Percentiles rank a stretch among this genome's conserved stretches.
Conservation (phyloP, 2,113 vertebrate species). For the Laterallus jamaicensis region DNA sequence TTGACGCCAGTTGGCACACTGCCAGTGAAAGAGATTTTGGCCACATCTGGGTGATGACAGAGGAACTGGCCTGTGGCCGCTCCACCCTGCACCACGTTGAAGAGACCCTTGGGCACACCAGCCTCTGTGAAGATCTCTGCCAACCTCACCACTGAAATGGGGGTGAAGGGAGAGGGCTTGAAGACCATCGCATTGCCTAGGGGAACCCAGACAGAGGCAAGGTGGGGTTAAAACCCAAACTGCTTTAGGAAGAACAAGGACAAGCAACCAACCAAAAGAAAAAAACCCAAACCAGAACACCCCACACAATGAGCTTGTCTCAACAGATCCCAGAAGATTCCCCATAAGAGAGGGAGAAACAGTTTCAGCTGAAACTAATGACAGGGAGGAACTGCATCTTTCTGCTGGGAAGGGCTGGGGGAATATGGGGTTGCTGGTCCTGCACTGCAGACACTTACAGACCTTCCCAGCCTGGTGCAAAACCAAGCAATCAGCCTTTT, state of each 20-base stretch:
- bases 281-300: background rate
- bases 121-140: conserved; percentile 93
- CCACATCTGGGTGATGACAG: conserved; percentile 88
- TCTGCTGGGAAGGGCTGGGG: background rate
- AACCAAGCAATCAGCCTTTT: background rate
- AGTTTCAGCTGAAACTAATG: background rate
- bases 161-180: conserved; percentile 94
- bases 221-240: background rate
- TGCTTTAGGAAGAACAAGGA: background rate
- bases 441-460: background rate
- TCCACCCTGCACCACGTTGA: conserved; percentile 94
- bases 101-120: conserved; percentile 88
- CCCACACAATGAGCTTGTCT: background rate
- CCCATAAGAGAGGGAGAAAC: background rate
- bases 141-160: conserved; percentile 84
- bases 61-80: conserved; percentile 88
- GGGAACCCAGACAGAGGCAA: background rate
- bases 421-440: background rate
- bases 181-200: conserved; percentile 95
- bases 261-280: background rate
- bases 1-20: conserved; percentile 94
- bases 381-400: background rate
- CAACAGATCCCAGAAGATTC: background rate
- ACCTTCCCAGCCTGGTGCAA: background rate
- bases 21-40: conserved; percentile 96